Percentiles rank a stretch among this genome's conserved stretches.
Conservation (phyloP, 2,888 invertebrate genomes). For the Tridacna crocea region DNA sequence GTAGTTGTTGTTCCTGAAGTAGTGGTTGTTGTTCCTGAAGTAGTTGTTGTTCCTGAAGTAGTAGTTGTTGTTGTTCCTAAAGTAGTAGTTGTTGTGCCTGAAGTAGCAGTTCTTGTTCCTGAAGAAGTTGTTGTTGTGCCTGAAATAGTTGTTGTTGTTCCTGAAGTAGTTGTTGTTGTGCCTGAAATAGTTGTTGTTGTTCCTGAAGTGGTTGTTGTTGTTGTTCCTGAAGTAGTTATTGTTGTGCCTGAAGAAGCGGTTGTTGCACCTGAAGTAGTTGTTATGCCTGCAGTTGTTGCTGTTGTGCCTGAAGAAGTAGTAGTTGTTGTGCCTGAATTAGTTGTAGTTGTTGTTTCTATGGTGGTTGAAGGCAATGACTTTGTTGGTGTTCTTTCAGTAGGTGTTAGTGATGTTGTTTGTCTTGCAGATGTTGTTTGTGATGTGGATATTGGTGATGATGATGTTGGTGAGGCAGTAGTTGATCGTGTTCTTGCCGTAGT, state of each 20-base stretch:
- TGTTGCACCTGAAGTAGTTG: conserved; percentile 1
- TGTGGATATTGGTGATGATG: conserved; percentile 5
- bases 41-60: background rate
- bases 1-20: background rate
- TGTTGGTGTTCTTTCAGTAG: conserved; percentile 4
- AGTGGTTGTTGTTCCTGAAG: background rate
- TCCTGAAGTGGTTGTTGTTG: background rate
- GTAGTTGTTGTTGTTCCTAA: background rate
- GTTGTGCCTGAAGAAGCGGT: background rate
- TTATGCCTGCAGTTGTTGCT: background rate
- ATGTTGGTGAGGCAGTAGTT: background rate
- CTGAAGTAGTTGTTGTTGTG: background rate
- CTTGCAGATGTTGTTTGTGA: conserved; percentile 7
- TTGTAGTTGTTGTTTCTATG: background rate
- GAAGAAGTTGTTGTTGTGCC: conserved; percentile 12
- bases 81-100: background rate
- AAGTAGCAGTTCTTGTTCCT: background rate
- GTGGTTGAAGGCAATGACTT: conserved; percentile 6
- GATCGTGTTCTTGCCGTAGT: background rate
- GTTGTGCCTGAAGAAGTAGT: background rate
- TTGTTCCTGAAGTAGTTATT: background rate
- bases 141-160: background rate
- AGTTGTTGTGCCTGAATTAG: background rate
- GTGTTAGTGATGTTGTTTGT: conserved; percentile 14
- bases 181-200: background rate